Conservation (phyloP, 2,888 invertebrate species). For the Morinoia aosen region DNA sequence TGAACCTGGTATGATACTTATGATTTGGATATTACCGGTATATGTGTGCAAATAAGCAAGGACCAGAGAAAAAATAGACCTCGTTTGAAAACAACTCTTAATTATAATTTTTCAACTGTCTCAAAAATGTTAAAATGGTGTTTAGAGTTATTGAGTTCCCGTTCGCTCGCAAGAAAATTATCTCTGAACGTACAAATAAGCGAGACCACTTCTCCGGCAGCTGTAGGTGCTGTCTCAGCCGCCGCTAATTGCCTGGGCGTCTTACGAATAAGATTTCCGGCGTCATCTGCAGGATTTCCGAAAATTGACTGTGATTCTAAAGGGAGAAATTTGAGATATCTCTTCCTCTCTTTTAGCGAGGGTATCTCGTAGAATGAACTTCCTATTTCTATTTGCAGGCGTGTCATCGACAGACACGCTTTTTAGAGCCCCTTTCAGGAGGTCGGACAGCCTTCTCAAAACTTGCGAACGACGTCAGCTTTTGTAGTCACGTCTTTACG, state of each 20-base stretch:
- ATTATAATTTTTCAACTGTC: background rate
- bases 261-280: background rate
- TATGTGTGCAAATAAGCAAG: too few species aligned
- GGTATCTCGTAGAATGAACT: constrained; percentile 7
- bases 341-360: background rate
- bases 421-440: constrained; percentile 20
- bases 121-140: background rate
- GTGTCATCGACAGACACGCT: constrained; percentile 35
- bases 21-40: too few species aligned
- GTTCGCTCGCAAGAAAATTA: background rate
- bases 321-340: background rate
- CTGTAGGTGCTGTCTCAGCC: background rate
- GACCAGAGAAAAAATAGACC: background rate
- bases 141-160: background rate
- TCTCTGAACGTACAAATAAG: background rate
- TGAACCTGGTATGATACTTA: too few species aligned
- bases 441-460: background rate
- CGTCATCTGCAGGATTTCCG: background rate
- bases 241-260: background rate
- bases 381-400: constrained; percentile 8
- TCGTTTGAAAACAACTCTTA: background rate
- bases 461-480: background rate
- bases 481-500: constrained; percentile 7
- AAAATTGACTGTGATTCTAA: background rate
- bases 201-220: background rate